phyloP scores from a whole-genome alignment of 2,888 invertebrate species.

The Sialis fuliginosa region DNA sequence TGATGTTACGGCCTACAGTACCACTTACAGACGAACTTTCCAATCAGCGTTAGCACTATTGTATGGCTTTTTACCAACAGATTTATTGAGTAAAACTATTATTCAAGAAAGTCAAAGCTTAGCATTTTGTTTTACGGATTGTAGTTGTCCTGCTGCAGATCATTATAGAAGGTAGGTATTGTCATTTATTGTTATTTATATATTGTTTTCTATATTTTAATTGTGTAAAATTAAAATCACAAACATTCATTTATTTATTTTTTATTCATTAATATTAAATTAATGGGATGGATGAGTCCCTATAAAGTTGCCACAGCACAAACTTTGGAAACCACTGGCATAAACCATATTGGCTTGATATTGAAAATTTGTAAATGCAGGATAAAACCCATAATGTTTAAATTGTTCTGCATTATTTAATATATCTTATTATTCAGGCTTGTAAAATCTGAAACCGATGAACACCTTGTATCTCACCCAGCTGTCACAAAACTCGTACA shows the following conservation, averaged over 20 bases:
- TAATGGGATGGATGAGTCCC: too few relatives aligned
- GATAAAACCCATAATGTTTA: not conserved
- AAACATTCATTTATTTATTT: too few relatives aligned
- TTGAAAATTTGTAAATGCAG: too few relatives aligned
- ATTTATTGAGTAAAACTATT: slow-evolving; percentile 43
- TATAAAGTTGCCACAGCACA: too few relatives aligned
- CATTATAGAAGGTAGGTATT: slow-evolving; percentile 31
- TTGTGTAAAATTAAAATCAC: not conserved
- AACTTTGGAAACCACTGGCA: too few relatives aligned
- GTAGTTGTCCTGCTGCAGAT: slow-evolving; percentile 58
- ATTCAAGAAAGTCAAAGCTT: slow-evolving; percentile 64
- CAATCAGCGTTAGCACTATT: slow-evolving; percentile 74
- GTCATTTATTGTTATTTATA: too few relatives aligned
- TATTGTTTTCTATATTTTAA: slow-evolving; percentile 24
- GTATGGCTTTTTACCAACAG: slow-evolving; percentile 49
- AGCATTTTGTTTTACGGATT: slow-evolving; percentile 72
- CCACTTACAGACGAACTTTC: slow-evolving; percentile 74
- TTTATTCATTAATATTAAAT: too few relatives aligned
- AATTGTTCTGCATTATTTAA: not conserved
- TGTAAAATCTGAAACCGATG: slow-evolving; percentile 38
- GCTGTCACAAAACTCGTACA: slow-evolving; percentile 53
- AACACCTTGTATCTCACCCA: slow-evolving; percentile 53
- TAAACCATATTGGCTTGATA: too few relatives aligned
- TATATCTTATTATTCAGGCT: slow-evolving; percentile 24
- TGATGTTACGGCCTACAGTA: slow-evolving; percentile 56